Base-by-base conservation (phyloP, 2,113 vertebrate genomes). In the Eleginops maclovinus region DNA sequence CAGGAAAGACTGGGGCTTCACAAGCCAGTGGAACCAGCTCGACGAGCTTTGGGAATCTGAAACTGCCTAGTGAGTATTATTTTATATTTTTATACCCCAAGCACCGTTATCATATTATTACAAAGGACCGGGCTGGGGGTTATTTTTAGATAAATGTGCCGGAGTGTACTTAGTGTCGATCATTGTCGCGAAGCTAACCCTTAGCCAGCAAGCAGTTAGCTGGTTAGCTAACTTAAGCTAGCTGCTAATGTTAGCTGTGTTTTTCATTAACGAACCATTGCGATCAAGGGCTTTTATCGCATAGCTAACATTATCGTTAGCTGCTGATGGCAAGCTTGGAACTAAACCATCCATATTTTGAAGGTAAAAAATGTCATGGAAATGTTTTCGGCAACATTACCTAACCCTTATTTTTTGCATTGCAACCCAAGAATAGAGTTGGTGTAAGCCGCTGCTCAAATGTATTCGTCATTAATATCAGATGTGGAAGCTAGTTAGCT, bases 1-100 rank as follows among this genome's bases (percentile, higher is more conserved):
- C 94, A 94, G 95, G 95, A 95, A 95, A 95, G 77, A 71, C 95
- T 79, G 95, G 94, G 88, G 95, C 91, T 91, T 92, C 94, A n/a
- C 94, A 94, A 93, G 94, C 93, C 89, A 91, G 90, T 80, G 94
- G 94, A 78, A 90, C 91, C 88, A 92, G 86, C 88, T 94, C 95
- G 84, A 89, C 94, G 83, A 92, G 91, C 82, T 95, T 95, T 88
- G 94, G 94, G 70, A 95, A 95, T 91, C 66, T 95, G 78, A 95
- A 95, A 90, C 87, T 95, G 44, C 83, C 93, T 40, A 90, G 95
- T 95, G 65, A 95, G 95, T 94, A 79, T 86, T 56, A 2, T 41
- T 26, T 15, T 19, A 7, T 16, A 15, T 72, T 49, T 75, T 1
- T 17, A 26, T 0, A 36, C 31, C 1, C 22, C 2, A 5, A 40